phyloP scores from a whole-genome alignment of 2,113 vertebrate species.

The Erythrolamprus reginae region DNA sequence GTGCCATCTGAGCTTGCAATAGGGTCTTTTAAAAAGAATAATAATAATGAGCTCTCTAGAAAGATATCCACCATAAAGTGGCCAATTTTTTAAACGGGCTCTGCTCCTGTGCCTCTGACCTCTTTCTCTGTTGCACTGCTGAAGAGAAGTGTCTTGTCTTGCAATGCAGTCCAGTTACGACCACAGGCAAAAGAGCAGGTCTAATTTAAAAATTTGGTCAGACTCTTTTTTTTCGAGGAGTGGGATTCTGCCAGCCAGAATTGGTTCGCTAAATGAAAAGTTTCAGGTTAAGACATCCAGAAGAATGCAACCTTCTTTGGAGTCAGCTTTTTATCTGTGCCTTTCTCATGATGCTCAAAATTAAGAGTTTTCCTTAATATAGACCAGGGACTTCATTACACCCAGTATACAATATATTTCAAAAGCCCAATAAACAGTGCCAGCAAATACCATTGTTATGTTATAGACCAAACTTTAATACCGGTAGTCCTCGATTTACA shows the following conservation, averaged over 20 bases:
- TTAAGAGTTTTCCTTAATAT: not conserved
- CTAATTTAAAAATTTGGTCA: not conserved
- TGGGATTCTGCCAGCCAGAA: not conserved
- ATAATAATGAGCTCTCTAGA: not conserved
- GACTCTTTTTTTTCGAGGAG: too few relatives aligned
- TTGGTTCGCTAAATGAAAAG: not conserved
- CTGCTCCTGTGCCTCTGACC: not conserved
- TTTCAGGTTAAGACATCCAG: not conserved
- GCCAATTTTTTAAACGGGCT: not conserved
- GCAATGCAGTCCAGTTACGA: too few relatives aligned
- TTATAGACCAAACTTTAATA: not conserved
- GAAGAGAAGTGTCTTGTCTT: not conserved
- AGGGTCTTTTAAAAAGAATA: not conserved
- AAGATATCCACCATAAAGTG: not conserved
- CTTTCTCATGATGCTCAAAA: not conserved
- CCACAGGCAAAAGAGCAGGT: not conserved
- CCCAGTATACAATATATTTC: too few relatives aligned
- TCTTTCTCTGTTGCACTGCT: not conserved
- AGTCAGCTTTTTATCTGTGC: not conserved
- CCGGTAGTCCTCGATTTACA: too few relatives aligned
- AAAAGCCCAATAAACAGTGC: not conserved
- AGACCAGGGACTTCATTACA: too few relatives aligned
- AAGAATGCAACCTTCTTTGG: not conserved
- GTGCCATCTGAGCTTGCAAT: not conserved
- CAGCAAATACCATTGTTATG: not conserved